phyloP scores from a whole-genome alignment of 2,888 invertebrate genomes.

The Amphipyra tragopoginis region DNA sequence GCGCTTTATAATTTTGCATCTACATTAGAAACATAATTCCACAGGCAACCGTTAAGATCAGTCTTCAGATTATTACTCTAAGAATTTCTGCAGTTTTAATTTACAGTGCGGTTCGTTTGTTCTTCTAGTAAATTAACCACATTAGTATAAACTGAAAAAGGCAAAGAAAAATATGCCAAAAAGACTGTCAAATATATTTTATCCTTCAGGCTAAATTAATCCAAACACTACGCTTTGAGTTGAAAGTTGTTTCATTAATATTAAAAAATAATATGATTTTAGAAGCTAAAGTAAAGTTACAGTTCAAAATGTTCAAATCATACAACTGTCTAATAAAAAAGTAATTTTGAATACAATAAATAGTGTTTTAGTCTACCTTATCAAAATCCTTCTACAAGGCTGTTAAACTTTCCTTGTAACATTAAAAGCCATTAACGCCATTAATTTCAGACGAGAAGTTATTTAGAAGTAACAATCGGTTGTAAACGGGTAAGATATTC shows the following conservation, averaged over 20 bases:
- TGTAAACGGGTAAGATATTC: slow-evolving; percentile 17
- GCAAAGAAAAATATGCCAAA: neutral
- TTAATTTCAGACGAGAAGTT: slow-evolving; percentile 33
- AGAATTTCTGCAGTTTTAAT: slow-evolving; percentile 28
- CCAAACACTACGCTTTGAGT: neutral
- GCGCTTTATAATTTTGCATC: slow-evolving; percentile 38
- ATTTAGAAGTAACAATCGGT: slow-evolving; percentile 34
- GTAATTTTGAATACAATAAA: slow-evolving; percentile 19
- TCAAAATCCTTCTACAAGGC: slow-evolving; percentile 22
- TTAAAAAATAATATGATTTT: slow-evolving; percentile 15
- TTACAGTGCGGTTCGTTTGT: slow-evolving; percentile 12
- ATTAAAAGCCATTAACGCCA: slow-evolving; percentile 24
- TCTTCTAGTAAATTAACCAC: slow-evolving; percentile 3
- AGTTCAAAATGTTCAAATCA: neutral
- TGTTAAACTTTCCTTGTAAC: slow-evolving; percentile 24
- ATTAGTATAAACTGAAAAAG: slow-evolving; percentile 3
- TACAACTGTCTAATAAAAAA: slow-evolving; percentile 12
- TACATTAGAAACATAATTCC: slow-evolving; percentile 44
- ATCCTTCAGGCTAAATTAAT: too few relatives aligned
- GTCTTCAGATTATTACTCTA: slow-evolving; percentile 26
- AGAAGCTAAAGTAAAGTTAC: slow-evolving; percentile 10
- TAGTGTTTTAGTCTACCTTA: slow-evolving; percentile 4
- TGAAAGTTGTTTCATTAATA: slow-evolving; percentile 9
- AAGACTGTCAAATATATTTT: too few relatives aligned
- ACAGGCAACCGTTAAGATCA: slow-evolving; percentile 23